Evolutionary conservation across 2,113 vertebrate species (phyloP).

Genomic region (Jaculus jaculus): DNA sequence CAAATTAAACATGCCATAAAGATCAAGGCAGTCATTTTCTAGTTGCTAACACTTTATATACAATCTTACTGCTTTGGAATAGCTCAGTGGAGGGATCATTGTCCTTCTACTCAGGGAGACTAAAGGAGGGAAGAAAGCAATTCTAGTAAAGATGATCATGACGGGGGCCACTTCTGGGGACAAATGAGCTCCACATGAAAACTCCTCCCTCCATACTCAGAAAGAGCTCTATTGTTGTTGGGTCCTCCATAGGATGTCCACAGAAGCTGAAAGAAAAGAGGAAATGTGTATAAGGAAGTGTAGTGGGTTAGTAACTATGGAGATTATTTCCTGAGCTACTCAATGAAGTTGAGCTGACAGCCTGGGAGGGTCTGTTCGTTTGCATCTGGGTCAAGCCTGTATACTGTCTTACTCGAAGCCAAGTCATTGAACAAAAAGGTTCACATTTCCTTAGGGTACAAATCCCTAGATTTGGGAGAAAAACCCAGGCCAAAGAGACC

Average conservation of each 20-base stretch:
- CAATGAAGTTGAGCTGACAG: neutral
- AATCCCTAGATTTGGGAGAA: neutral
- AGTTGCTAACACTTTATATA: neutral
- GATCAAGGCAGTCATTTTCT: neutral
- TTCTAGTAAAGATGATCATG: neutral
- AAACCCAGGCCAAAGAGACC: neutral
- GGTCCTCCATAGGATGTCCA: neutral
- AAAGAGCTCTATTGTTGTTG: neutral
- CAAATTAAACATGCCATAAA: conserved; percentile 39
- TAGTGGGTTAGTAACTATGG: conserved; percentile 29
- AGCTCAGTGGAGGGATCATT: neutral
- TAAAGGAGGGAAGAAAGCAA: conserved; percentile 9
- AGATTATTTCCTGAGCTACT: conserved; percentile 47
- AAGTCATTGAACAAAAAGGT: neutral
- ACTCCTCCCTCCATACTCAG: neutral
- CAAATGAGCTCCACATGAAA: neutral
- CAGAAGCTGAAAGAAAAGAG: neutral
- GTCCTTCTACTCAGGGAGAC: neutral
- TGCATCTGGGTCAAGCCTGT: neutral
- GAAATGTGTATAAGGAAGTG: neutral
- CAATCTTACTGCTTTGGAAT: neutral
- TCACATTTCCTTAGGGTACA: neutral
- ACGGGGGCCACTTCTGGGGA: neutral
- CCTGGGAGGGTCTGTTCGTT: neutral
- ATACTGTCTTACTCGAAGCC: neutral